Conservation (phyloP, 1,140 invertebrate species). For the Mactra quadrangularis region DNA sequence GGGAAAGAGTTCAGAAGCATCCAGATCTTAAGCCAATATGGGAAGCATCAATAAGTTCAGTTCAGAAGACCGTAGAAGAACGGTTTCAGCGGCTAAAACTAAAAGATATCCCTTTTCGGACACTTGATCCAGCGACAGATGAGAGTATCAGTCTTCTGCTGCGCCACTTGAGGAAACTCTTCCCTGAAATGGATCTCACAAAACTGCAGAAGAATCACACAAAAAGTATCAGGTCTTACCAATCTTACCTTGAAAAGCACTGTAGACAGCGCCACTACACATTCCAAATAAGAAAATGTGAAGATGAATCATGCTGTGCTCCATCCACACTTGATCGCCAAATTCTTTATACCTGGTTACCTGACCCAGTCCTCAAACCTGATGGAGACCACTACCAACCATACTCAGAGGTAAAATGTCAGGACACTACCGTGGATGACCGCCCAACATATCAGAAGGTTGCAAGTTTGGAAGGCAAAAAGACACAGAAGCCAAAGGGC, state of each 20-base stretch:
- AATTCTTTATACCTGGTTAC: slow-evolving; percentile 30
- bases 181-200: slow-evolving; percentile 18
- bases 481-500: not conserved
- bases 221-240: slow-evolving; percentile 11
- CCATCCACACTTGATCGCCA: not conserved
- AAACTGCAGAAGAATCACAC: slow-evolving; percentile 17
- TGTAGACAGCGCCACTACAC: slow-evolving; percentile 32
- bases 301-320: slow-evolving; percentile 19
- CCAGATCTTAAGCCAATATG: slow-evolving; percentile 35
- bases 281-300: slow-evolving; percentile 52
- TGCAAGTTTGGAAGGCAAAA: not conserved
- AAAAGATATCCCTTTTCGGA: slow-evolving; percentile 29
- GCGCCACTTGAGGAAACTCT: slow-evolving; percentile 9
- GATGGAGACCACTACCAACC: slow-evolving; percentile 8
- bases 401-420: not conserved
- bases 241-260: not conserved
- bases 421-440: slow-evolving; percentile 4
- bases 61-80: slow-evolving; percentile 16
- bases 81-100: slow-evolving; percentile 29
- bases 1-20: slow-evolving; percentile 12
- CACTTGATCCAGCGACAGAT: not conserved
- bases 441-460: not conserved
- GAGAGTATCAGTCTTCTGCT: not conserved
- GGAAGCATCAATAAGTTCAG: slow-evolving; percentile 35
- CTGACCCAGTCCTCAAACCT: slow-evolving; percentile 31